phyloP scores from a whole-genome alignment of 2,797 vertebrate genomes.

The Pitangus sulphuratus region DNA sequence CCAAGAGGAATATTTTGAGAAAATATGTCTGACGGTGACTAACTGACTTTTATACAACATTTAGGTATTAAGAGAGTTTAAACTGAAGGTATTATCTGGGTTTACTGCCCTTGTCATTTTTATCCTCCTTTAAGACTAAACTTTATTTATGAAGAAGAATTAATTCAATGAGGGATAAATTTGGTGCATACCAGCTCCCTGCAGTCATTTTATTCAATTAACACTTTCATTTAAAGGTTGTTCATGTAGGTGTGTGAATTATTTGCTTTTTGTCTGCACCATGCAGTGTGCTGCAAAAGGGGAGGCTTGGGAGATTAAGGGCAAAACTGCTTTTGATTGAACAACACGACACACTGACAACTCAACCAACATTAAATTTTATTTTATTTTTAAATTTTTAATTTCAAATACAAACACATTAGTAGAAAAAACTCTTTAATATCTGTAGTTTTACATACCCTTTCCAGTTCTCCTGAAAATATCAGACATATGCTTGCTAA shows the following conservation, averaged over 20 bases:
- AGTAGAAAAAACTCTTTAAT: background rate
- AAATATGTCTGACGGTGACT: background rate
- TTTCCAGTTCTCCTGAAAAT: background rate
- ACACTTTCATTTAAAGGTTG: background rate
- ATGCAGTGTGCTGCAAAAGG: background rate
- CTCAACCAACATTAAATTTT: background rate
- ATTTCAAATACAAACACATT: background rate
- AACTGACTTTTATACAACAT: conserved; percentile 18
- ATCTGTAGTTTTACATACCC: background rate
- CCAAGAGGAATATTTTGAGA: conserved; percentile 1
- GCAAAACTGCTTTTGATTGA: background rate
- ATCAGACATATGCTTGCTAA: background rate
- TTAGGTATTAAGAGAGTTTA: conserved; percentile 12
- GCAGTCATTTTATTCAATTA: conserved; percentile 26
- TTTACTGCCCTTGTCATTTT: conserved; percentile 47
- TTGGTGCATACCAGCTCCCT: background rate
- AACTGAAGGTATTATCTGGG: conserved; percentile 16
- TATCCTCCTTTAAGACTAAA: background rate
- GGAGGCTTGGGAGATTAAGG: background rate
- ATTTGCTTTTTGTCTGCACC: background rate
- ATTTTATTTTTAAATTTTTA: background rate
- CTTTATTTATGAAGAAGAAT: conserved; percentile 27
- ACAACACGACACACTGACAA: background rate
- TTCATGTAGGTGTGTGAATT: background rate
- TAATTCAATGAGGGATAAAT: conserved; percentile 15